phyloP scores from a whole-genome alignment of 2,797 vertebrate species.

The Heliangelus exortis region DNA sequence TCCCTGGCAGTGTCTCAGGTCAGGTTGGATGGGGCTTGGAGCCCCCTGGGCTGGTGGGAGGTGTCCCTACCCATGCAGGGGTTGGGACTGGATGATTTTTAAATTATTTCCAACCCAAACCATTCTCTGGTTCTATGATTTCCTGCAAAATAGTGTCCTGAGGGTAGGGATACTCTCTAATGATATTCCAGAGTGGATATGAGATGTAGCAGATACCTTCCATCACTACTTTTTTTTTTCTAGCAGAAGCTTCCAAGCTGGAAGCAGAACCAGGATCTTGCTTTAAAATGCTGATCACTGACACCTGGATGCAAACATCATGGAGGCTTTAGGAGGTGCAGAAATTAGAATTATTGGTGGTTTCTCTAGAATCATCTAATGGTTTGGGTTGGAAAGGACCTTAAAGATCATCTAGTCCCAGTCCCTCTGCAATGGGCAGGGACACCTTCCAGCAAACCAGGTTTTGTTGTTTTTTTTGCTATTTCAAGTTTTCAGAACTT shows the following conservation, averaged over 20 bases:
- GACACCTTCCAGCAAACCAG: no score
- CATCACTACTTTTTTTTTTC: accelerated
- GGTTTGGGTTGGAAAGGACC: no score
- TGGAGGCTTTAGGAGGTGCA: background rate
- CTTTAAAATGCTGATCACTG: background rate
- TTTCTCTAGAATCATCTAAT: no score
- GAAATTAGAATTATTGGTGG: background rate
- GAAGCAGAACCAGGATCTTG: background rate
- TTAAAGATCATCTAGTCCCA: no score
- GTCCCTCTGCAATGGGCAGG: no score
- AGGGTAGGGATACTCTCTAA: background rate
- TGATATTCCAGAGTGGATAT: no score
- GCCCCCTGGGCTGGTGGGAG: no score
- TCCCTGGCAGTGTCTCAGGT: no score
- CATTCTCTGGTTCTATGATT: accelerated
- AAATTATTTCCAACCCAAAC: no score
- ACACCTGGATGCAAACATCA: background rate
- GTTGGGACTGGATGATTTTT: no score
- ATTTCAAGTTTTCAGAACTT: background rate
- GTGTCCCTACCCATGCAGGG: no score
- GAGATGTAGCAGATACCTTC: background rate
- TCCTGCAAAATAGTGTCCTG: background rate
- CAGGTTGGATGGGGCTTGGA: no score
- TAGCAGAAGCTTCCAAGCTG: background rate
- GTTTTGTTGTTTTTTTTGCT: background rate